These are phyloP conservation scores for Thecophora atra DNA, from an alignment of 2,888 invertebrate genomes.

Conservation along the genomic window DNA sequence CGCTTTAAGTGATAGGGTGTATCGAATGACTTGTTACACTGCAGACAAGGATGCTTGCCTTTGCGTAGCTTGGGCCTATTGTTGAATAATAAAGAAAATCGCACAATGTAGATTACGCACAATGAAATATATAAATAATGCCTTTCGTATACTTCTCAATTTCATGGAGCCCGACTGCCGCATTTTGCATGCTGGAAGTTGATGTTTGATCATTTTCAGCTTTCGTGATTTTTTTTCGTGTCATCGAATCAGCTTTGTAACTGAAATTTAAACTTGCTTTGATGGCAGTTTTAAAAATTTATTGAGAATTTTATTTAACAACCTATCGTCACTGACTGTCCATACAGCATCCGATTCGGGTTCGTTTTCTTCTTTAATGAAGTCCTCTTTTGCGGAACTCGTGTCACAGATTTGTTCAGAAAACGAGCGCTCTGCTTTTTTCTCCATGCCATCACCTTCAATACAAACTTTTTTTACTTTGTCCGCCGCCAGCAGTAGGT, in stretches of 20 bases:
- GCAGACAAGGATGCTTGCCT: constrained; percentile 57
- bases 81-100: not conserved
- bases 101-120: not conserved
- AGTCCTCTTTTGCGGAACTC: not conserved
- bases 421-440: not conserved
- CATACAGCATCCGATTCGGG: not conserved
- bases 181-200: constrained; percentile 23
- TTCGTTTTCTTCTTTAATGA: not conserved
- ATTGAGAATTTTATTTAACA: not conserved
- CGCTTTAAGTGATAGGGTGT: constrained; percentile 65
- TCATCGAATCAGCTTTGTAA: not conserved
- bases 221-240: not conserved
- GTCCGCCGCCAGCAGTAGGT: constrained; percentile 36
- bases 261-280: not conserved
- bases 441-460: not conserved
- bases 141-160: constrained; percentile 30
- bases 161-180: constrained; percentile 28
- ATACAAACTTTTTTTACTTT: constrained; percentile 9
- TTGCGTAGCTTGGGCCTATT: constrained; percentile 44
- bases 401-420: not conserved
- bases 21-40: constrained; percentile 67
- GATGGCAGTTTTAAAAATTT: too few relatives aligned
- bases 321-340: constrained; percentile 1
- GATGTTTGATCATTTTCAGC: not conserved
- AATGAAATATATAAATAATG: not conserved